phyloP scores from a whole-genome alignment of 2,797 vertebrate species.

The Enteromius argenteus region DNA sequence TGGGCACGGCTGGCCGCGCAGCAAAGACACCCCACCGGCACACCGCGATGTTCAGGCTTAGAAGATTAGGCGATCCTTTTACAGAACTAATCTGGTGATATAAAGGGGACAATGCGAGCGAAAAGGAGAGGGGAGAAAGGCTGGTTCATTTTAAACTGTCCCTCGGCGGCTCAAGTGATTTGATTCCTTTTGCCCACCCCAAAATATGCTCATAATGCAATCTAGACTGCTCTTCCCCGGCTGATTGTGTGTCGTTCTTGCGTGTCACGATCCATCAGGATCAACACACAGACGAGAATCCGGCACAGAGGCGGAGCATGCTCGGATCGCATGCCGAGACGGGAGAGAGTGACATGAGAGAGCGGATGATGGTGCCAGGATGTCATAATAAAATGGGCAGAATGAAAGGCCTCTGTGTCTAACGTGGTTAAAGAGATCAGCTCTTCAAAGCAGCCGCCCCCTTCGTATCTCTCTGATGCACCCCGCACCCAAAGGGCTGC shows the following conservation, averaged over 20 bases:
- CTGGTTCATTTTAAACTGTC: conserved; percentile 31
- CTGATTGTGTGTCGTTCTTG: conserved; percentile 42
- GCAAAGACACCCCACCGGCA: conserved; percentile 79
- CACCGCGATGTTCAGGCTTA: conserved; percentile 76
- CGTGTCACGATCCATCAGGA: conserved; percentile 51
- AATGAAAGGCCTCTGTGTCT: conserved; percentile 58
- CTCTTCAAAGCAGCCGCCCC: conserved; percentile 60
- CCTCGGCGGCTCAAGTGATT: neutral
- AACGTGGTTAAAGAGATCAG: conserved; percentile 67
- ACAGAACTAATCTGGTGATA: conserved; percentile 78
- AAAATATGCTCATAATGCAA: conserved; percentile 42
- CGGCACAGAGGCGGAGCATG: neutral
- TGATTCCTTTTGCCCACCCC: conserved; percentile 22
- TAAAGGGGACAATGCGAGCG: conserved; percentile 68
- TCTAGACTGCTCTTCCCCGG: conserved; percentile 31
- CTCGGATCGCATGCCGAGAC: conserved; percentile 8
- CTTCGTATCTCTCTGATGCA: conserved; percentile 52
- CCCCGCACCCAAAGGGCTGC: conserved; percentile 52
- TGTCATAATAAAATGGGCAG: conserved; percentile 64
- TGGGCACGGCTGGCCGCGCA: conserved; percentile 76
- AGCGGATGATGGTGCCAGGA: conserved; percentile 56
- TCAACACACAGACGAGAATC: conserved; percentile 42
- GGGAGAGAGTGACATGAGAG: conserved; percentile 38
- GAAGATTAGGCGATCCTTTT: conserved; percentile 80
- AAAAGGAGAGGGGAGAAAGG: conserved; percentile 29